Evolutionary conservation across 2,113 vertebrate genomes (phyloP).

Genomic region (Sylvilagus bachmani): DNA sequence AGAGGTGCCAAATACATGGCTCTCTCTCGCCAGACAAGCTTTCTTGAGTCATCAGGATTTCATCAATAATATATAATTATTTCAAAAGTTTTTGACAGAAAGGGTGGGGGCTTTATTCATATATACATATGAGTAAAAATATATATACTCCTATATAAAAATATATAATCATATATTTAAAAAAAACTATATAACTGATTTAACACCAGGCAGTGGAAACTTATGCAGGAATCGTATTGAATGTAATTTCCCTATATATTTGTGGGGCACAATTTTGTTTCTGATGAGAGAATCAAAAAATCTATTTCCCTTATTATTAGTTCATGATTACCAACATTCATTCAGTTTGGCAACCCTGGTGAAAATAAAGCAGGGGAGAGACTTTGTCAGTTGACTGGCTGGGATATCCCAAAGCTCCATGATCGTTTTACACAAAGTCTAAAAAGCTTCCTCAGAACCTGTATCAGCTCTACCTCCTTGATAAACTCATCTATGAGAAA

Average conservation of each 20-base stretch:
- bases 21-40: background rate
- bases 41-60: background rate
- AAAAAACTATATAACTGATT: background rate
- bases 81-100: background rate
- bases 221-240: background rate
- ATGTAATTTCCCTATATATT: background rate
- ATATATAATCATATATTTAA: too few species aligned
- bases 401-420: background rate
- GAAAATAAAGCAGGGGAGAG: background rate
- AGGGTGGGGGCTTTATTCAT: background rate
- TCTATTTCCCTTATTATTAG: background rate
- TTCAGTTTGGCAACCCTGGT: background rate
- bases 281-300: background rate
- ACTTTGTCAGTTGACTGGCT: background rate
- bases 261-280: background rate
- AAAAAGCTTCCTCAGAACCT: background rate
- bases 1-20: background rate
- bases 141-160: too few species aligned
- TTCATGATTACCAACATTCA: background rate
- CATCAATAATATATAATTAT: background rate
- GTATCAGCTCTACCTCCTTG: background rate
- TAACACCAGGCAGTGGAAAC: background rate
- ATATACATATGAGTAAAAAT: background rate
- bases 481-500: background rate
- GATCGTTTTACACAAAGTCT: background rate